A percentile compares a stretch with the other conserved stretches of the same genome.
Conservation (phyloP, 2,113 vertebrate genomes). For the Ahaetulla prasina region DNA sequence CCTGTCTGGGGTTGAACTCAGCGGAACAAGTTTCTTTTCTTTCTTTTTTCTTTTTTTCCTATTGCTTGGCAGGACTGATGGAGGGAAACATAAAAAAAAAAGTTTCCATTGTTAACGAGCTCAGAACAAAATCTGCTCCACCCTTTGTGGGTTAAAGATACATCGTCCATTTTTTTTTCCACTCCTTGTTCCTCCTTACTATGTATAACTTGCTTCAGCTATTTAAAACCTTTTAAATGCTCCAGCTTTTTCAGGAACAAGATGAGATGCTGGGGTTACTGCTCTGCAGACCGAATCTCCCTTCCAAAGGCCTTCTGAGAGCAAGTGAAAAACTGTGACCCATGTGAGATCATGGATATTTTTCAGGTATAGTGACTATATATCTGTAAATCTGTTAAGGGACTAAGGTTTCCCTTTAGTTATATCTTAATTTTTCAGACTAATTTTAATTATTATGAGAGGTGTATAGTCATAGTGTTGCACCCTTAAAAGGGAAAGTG, state of each 20-base stretch:
- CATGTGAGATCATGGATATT: neutral
- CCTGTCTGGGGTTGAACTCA: conserved; percentile 76
- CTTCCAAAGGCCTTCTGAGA: neutral
- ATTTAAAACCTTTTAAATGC: conserved; percentile 33
- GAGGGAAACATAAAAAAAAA: conserved; percentile 73
- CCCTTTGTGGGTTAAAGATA: conserved; percentile 68
- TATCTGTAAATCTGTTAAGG: neutral
- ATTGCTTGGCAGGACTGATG: conserved; percentile 57
- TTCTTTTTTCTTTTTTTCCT: conserved; percentile 42
- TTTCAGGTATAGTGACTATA: neutral
- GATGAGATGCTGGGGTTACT: neutral
- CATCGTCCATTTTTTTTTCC: conserved; percentile 61
- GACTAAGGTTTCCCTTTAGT: neutral
- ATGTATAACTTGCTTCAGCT: conserved; percentile 27
- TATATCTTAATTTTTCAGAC: neutral
- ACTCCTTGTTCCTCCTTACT: conserved; percentile 16
- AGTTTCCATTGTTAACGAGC: conserved; percentile 75
- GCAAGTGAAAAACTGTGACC: neutral
- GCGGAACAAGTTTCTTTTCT: conserved; percentile 75
- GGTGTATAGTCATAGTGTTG: neutral
- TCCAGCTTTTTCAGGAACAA: neutral
- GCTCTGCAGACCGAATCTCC: neutral
- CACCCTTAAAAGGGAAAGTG: neutral
- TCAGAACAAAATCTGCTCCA: conserved; percentile 47
- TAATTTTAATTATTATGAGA: neutral